Evolutionary conservation across 2,797 vertebrate genomes (phyloP).

Genomic region (Alcedo atthis): DNA sequence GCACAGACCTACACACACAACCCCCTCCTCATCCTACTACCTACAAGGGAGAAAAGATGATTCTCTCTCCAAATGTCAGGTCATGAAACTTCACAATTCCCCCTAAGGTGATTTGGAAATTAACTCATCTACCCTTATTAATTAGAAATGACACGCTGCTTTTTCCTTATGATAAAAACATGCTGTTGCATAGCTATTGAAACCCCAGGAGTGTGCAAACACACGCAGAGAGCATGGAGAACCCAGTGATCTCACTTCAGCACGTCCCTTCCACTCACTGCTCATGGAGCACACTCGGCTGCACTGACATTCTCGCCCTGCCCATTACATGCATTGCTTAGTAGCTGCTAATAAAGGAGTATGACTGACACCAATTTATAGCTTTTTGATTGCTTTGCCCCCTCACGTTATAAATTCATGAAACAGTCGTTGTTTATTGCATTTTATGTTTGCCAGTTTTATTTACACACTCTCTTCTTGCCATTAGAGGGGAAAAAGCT

Average conservation of each 20-base stretch:
- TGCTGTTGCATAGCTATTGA: fast-evolving
- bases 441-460: slow-evolving; percentile 54
- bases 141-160: background rate
- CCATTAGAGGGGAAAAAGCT: slow-evolving; percentile 13
- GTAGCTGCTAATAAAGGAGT: slow-evolving; percentile 21
- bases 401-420: slow-evolving; percentile 42
- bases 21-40: background rate
- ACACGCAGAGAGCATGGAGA: background rate
- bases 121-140: background rate
- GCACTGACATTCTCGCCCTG: background rate
- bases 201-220: background rate
- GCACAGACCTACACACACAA: background rate
- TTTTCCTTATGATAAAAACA: background rate
- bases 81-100: background rate
- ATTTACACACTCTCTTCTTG: slow-evolving; percentile 51
- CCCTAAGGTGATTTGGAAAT: background rate
- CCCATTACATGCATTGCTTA: background rate
- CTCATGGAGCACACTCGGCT: background rate
- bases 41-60: background rate
- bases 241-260: background rate
- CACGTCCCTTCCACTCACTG: background rate
- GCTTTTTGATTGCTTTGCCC: slow-evolving; percentile 52
- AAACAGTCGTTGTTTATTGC: slow-evolving; percentile 34
- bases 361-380: slow-evolving; percentile 34
- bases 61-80: background rate